Evolutionary conservation across 2,888 invertebrate genomes (phyloP).

Genomic region (Tineola bisselliella): DNA sequence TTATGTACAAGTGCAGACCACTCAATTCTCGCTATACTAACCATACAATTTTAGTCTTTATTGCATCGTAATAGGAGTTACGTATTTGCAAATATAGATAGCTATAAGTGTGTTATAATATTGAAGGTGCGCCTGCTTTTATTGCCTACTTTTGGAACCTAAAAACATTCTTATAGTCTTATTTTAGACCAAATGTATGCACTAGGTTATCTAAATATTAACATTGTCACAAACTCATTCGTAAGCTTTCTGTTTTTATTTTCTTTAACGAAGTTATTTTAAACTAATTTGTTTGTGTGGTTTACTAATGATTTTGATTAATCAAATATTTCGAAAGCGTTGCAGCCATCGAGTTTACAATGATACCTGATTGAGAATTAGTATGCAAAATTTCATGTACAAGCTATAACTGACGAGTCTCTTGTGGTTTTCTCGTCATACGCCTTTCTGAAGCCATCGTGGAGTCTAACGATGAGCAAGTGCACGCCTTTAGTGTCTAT

Average conservation of each 20-base stretch:
- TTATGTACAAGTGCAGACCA: not conserved
- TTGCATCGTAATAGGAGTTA: not conserved
- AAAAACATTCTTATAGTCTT: not conserved
- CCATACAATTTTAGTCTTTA: not conserved
- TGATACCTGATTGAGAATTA: too few species aligned
- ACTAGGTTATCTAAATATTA: conserved; percentile 1
- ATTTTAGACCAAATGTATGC: not conserved
- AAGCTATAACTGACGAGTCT: too few species aligned
- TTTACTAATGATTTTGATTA: too few species aligned
- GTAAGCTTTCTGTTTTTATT: not conserved
- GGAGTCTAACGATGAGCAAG: too few species aligned
- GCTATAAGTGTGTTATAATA: not conserved
- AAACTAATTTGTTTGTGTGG: too few species aligned
- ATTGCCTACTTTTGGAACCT: not conserved
- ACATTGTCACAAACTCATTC: not conserved
- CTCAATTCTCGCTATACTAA: not conserved
- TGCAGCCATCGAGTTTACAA: too few species aligned
- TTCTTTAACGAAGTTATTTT: too few species aligned
- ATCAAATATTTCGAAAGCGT: too few species aligned
- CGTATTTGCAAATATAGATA: not conserved
- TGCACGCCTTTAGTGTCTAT: too few species aligned
- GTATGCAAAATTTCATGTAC: too few species aligned
- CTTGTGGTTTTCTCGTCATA: too few species aligned
- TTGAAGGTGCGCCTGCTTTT: not conserved
- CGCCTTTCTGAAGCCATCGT: too few species aligned